Percentiles rank a stretch among this genome's conserved stretches.
Evolutionary conservation across 2,888 invertebrate genomes (phyloP).

Genomic region (Mamestra brassicae): DNA sequence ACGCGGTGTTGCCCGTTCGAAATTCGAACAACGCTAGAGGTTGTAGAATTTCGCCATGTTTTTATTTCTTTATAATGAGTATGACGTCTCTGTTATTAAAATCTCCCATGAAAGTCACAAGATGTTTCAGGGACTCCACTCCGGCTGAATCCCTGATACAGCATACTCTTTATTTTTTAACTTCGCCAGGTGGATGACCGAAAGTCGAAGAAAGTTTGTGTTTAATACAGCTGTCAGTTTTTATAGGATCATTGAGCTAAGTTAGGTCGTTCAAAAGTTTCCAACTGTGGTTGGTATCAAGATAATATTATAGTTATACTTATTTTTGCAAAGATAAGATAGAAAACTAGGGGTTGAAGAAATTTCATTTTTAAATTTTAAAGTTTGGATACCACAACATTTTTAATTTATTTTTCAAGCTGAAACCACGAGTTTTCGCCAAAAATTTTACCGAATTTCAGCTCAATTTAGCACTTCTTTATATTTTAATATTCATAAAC

Average conservation of each 20-base stretch:
- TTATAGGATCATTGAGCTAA: constrained; percentile 17
- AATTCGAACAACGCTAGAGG: too few relatives aligned
- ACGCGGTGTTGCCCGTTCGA: too few relatives aligned
- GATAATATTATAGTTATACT: neutral
- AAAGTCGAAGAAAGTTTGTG: neutral
- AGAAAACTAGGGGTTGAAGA: neutral
- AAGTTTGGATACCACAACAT: neutral
- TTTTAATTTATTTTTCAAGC: neutral
- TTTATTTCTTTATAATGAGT: too few relatives aligned
- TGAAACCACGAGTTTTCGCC: neutral
- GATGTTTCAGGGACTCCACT: too few relatives aligned
- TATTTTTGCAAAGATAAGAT: neutral
- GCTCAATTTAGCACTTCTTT: constrained; percentile 6
- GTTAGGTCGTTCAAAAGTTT: neutral
- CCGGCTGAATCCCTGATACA: too few relatives aligned
- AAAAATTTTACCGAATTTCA: neutral
- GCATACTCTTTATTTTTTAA: too few relatives aligned
- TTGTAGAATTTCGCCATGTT: too few relatives aligned
- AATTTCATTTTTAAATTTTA: neutral
- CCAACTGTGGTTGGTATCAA: too few relatives aligned
- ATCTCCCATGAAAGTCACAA: too few relatives aligned
- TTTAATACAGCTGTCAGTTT: neutral
- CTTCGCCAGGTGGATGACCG: neutral
- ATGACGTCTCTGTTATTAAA: too few relatives aligned
- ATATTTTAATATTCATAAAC: constrained; percentile 43